A percentile compares a stretch with the other conserved stretches of the same genome.
Evolutionary conservation across 1,140 invertebrate genomes (phyloP).

Genomic region (Drosophila mojavensis): DNA sequence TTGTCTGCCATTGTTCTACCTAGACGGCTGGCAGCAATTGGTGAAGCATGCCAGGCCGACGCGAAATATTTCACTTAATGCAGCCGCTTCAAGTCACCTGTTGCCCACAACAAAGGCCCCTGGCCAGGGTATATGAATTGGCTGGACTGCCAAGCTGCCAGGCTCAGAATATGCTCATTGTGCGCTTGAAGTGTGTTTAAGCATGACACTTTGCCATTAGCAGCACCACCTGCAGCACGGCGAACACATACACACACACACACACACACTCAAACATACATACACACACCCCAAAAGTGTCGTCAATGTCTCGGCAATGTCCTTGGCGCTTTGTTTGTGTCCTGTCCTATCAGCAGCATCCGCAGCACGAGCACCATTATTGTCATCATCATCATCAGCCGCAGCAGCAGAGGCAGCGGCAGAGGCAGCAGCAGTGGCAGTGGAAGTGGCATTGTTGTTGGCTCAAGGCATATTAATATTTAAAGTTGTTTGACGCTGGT

Average conservation of each 20-base stretch:
- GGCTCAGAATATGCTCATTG: constrained; percentile 49
- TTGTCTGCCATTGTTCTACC: constrained; percentile 24
- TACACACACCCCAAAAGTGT: constrained; percentile 49
- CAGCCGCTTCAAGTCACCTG: constrained; percentile 27
- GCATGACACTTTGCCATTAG: constrained; percentile 69
- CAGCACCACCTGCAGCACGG: constrained; percentile 31
- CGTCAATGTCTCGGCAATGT: constrained; percentile 49
- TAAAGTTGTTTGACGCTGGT: constrained; percentile 60
- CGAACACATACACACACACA: constrained; percentile 6
- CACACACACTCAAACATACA: constrained; percentile 19
- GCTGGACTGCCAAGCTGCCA: constrained; percentile 8
- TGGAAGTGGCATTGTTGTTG: constrained; percentile 39
- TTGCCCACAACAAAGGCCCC: constrained; percentile 28
- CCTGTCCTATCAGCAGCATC: constrained; percentile 37
- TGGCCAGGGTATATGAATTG: neutral
- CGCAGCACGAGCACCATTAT: constrained; percentile 30
- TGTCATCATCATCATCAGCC: constrained; percentile 45
- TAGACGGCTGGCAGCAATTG: constrained; percentile 35
- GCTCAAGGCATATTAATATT: constrained; percentile 69
- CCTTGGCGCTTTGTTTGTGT: constrained; percentile 30
- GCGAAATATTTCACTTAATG: constrained; percentile 39
- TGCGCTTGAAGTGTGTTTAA: constrained; percentile 63
- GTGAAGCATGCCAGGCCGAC: neutral
- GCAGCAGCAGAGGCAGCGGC: constrained; percentile 31
- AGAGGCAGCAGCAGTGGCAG: constrained; percentile 25